Evolutionary conservation across 2,888 invertebrate species (phyloP).

Genomic region (Lumbricus terrestris): DNA sequence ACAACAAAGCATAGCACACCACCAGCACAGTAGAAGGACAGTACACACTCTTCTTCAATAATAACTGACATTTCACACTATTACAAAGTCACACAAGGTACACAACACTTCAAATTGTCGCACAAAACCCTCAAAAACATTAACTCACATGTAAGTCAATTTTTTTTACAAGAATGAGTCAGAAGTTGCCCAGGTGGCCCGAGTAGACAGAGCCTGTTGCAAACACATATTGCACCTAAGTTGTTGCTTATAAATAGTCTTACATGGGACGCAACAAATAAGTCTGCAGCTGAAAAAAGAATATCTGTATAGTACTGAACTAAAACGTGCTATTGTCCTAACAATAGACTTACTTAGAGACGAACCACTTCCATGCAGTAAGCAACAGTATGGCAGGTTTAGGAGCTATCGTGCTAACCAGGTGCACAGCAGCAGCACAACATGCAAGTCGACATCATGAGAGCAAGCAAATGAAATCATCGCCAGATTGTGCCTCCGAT

Average conservation of each 20-base stretch:
- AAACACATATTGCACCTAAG: background rate
- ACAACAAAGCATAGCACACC: background rate
- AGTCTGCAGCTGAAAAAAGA: background rate
- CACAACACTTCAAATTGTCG: background rate
- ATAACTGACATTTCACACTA: background rate
- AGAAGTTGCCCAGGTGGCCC: too few relatives aligned
- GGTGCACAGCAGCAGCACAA: background rate
- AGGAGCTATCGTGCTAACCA: background rate
- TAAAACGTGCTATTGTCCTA: background rate
- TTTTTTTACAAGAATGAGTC: background rate
- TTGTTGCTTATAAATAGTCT: too few relatives aligned
- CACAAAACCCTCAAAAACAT: background rate
- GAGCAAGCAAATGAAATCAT: background rate
- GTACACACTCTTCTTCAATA: background rate
- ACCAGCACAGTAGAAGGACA: background rate
- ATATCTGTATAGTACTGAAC: background rate
- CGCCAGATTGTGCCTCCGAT: too few relatives aligned
- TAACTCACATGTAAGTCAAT: background rate
- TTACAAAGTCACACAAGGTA: background rate
- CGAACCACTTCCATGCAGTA: background rate
- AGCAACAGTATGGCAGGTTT: background rate
- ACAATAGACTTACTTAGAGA: background rate
- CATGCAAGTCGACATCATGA: background rate
- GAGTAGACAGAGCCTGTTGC: background rate
- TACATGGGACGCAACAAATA: background rate